Base-by-base conservation (phyloP, 1,140 invertebrate species). In the Drosophila athabasca region DNA sequence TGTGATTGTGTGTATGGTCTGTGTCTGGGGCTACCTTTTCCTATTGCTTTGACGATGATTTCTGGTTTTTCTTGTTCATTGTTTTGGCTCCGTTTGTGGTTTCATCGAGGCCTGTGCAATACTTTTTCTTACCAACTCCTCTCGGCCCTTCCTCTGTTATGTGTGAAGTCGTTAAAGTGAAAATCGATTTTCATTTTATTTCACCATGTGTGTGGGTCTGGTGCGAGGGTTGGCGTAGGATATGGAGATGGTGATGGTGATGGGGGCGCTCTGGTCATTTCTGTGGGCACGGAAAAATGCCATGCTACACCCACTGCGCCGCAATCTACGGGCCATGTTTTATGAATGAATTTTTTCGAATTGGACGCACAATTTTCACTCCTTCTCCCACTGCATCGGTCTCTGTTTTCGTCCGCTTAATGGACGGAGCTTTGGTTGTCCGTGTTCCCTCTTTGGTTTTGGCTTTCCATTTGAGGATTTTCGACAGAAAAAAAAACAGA, bases 151-250 rank as follows among this genome's bases (percentile, higher is more conserved):
- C 50, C 62, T 69, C 50, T 77, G 53, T 62, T 74, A 84, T 77
- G 81, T 87, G 81, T 84, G 81, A 84, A 84, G 87, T 87, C 87
- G 72, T 80, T 90, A 90, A 90, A 90, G 76, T 90, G 79, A 87
- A 90, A 90, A 90, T 68, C 62, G 58, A 69, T 72, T 90, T 90
- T 80, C 72, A 87, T 70, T 90, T 83, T 88, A 88, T 83, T 79
- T 76, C 76, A 77, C 48, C 78, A 77, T 76, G 74, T 81, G 71
- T 64, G 61, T 85, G 76, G 65, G 35, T 13, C 11, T n/a, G n/a
- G 35, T 13, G 1, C 57, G 48, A 53, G 15, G 11, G 48, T 50
- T 24, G 52, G 51, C 9, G 41, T 50, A 19, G 49, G 46, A 8
- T 31, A 13, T 11, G 54, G 44, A 43, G 15, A 24, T 39, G 26